These are phyloP conservation scores for Stichodactyla helianthus DNA, from an alignment of 64 coral and sea anemone species.

Conservation along the genomic window DNA sequence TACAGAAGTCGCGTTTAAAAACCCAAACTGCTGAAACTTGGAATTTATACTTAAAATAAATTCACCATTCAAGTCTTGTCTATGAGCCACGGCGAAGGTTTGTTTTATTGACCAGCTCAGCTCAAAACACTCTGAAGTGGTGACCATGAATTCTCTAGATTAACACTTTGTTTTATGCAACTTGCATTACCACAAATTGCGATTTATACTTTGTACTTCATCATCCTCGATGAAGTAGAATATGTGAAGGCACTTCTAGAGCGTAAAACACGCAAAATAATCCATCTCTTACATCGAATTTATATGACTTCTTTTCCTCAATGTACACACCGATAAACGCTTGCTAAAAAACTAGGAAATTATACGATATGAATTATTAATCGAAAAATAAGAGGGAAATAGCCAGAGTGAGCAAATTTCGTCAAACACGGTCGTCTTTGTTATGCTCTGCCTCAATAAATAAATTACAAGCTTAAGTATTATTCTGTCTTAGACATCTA, in stretches of 20 bases:
- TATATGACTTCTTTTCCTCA: background rate
- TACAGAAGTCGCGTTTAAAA: too few relatives aligned
- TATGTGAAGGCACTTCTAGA: background rate
- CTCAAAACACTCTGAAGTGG: background rate
- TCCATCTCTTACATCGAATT: background rate
- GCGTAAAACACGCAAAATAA: background rate
- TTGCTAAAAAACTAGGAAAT: constrained; percentile 10
- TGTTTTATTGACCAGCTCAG: background rate
- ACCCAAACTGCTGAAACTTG: background rate
- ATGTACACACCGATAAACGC: background rate
- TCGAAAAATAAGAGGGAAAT: background rate
- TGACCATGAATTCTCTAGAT: background rate
- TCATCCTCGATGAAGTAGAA: background rate
- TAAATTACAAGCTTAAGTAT: background rate
- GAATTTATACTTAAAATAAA: background rate
- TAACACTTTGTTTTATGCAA: background rate
- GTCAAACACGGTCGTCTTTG: constrained; percentile 6
- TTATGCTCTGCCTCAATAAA: background rate
- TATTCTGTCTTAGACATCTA: background rate
- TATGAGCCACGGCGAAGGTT: background rate
- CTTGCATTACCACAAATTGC: background rate
- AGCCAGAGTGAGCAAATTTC: background rate
- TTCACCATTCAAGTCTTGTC: background rate
- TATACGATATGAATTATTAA: constrained; percentile 12
- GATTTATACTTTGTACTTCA: background rate